Evolutionary conservation across 2,113 vertebrate genomes (phyloP).

Genomic region (Nyctibius bracteatus): DNA sequence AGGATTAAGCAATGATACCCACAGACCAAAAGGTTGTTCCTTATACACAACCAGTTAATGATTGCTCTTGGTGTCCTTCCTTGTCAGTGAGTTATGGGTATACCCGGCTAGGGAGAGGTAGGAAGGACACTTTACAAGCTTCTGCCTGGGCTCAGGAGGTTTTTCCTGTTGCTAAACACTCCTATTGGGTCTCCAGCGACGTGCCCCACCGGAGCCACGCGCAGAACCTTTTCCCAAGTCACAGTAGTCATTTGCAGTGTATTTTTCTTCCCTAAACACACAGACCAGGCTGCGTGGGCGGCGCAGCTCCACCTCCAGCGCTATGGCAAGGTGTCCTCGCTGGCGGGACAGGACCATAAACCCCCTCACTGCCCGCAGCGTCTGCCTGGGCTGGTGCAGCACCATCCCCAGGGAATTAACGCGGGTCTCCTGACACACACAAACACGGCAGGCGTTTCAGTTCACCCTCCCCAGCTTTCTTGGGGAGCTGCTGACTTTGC

Average conservation of each 20-base stretch:
- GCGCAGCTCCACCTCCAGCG: fast-evolving
- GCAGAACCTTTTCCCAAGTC: neutral
- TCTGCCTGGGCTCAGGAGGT: neutral
- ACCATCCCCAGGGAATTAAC: neutral
- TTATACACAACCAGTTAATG: neutral
- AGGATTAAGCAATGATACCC: neutral
- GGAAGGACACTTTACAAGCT: neutral
- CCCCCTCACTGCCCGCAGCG: fast-evolving
- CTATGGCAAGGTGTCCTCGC: fast-evolving
- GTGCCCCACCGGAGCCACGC: fast-evolving
- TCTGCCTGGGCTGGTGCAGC: neutral
- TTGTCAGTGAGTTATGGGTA: neutral
- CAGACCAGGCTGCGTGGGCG: neutral
- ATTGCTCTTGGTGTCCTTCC: neutral
- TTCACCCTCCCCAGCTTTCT: neutral
- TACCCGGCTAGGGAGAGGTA: neutral
- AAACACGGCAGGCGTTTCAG: neutral
- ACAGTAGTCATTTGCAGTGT: neutral
- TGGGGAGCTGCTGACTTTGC: neutral
- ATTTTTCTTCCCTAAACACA: neutral
- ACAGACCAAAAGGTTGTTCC: neutral
- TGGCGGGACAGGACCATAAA: neutral
- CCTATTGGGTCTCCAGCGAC: neutral
- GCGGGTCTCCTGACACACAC: fast-evolving
- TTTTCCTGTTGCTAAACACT: neutral